Percentiles rank a stretch among this genome's conserved stretches.
Evolutionary conservation across 64 coral and sea anemone species (phyloP).

Genomic region (Actinia tenebrosa): DNA sequence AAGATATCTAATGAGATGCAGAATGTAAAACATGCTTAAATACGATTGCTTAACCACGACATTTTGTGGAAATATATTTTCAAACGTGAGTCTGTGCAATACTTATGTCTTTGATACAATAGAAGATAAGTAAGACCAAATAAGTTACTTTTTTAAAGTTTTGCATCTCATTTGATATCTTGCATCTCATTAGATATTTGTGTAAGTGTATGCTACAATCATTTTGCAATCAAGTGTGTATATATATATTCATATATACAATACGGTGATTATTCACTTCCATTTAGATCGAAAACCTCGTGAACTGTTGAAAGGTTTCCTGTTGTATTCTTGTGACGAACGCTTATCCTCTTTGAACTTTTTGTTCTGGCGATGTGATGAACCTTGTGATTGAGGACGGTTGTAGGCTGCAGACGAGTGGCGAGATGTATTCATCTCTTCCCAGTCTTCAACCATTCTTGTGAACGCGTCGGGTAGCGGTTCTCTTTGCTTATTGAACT

Average conservation of each 20-base stretch:
- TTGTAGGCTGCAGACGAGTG: background rate
- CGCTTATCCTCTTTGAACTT: background rate
- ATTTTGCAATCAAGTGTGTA: too few species aligned
- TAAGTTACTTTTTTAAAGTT: too few species aligned
- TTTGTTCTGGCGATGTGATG: background rate
- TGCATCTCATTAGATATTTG: too few species aligned
- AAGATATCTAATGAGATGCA: too few species aligned
- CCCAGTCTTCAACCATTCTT: constrained; percentile 8
- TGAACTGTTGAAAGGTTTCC: background rate
- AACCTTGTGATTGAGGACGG: background rate
- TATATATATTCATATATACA: background rate
- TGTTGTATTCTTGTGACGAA: background rate
- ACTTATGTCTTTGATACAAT: too few species aligned
- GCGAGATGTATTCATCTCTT: background rate
- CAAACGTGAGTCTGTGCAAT: too few species aligned
- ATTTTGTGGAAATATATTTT: too few species aligned
- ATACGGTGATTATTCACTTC: background rate
- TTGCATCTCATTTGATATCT: too few species aligned
- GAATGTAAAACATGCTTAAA: too few species aligned
- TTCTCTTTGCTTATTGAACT: background rate
- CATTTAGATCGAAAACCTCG: constrained; percentile 14
- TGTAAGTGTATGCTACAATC: too few species aligned
- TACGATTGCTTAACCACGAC: too few species aligned
- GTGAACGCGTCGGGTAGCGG: background rate
- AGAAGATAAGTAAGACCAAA: too few species aligned